Percentiles rank a stretch among this genome's conserved stretches.
Evolutionary conservation across 2,888 invertebrate genomes (phyloP).

Genomic region (Xestia c-nigrum): DNA sequence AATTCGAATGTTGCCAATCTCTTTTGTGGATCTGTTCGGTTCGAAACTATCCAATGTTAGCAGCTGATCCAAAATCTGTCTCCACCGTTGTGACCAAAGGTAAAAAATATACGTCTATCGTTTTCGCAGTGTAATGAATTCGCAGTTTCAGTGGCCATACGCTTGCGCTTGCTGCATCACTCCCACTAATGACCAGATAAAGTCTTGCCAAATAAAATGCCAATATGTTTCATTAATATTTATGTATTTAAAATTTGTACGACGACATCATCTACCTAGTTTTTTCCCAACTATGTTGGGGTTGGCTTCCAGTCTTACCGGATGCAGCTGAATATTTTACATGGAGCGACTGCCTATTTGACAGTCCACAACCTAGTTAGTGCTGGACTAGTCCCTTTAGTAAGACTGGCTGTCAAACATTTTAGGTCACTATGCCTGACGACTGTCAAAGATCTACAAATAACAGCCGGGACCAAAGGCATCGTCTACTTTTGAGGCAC

Average conservation of each 20-base stretch:
- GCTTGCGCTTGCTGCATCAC: constrained; percentile 17
- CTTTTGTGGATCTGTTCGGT: not conserved
- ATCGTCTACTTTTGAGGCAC: no score
- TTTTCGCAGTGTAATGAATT: not conserved
- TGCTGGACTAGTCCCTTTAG: no score
- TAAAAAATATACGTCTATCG: not conserved
- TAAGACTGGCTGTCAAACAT: no score
- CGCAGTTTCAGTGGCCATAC: constrained; percentile 9
- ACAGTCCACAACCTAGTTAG: no score
- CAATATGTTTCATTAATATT: constrained; percentile 9
- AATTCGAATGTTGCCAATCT: not conserved
- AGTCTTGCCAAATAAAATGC: constrained; percentile 38
- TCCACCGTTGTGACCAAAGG: not conserved
- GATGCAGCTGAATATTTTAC: no score
- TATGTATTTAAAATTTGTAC: not conserved
- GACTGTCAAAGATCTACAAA: no score
- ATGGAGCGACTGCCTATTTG: no score
- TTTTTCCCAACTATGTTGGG: no score
- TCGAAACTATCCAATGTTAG: not conserved
- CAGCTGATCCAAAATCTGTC: not conserved
- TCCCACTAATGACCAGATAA: constrained; percentile 33
- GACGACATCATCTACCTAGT: not conserved
- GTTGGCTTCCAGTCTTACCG: no score
- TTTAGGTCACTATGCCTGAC: no score
- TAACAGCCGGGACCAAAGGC: no score